A percentile compares a stretch with the other conserved stretches of the same genome.
phyloP scores from a whole-genome alignment of 2,888 invertebrate genomes.

The Meganola albula region DNA sequence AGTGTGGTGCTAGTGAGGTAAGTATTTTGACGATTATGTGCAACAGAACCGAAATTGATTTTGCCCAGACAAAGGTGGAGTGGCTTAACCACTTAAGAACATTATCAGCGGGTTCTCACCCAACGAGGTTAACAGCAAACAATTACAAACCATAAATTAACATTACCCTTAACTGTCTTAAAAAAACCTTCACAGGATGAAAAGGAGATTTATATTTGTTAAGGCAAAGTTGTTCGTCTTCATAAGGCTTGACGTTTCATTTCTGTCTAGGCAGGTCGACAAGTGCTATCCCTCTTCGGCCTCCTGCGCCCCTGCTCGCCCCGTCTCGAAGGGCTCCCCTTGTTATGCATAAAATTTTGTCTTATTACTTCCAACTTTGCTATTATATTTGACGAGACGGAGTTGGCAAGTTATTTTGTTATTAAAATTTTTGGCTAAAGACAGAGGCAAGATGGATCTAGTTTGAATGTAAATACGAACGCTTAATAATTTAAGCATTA shows the following conservation, averaged over 20 bases:
- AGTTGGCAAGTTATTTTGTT: slow-evolving; percentile 76
- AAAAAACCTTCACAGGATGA: slow-evolving; percentile 57
- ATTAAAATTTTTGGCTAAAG: slow-evolving; percentile 73
- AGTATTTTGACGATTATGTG: neutral
- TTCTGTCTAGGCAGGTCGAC: slow-evolving; percentile 72
- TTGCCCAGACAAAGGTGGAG: neutral
- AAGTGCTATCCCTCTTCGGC: slow-evolving; percentile 59
- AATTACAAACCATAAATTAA: slow-evolving; percentile 57
- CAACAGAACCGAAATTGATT: neutral
- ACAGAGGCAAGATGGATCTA: slow-evolving; percentile 55
- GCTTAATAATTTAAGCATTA: slow-evolving; percentile 73
- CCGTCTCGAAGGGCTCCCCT: slow-evolving; percentile 56
- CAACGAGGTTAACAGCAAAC: slow-evolving; percentile 34
- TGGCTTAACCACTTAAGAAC: slow-evolving; percentile 23
- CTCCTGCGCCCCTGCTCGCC: slow-evolving; percentile 30
- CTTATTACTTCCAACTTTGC: slow-evolving; percentile 76
- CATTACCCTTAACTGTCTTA: slow-evolving; percentile 52
- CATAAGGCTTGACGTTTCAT: slow-evolving; percentile 73
- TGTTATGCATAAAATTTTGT: slow-evolving; percentile 77
- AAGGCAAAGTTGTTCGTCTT: slow-evolving; percentile 73
- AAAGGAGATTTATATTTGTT: slow-evolving; percentile 73
- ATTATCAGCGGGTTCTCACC: slow-evolving; percentile 20
- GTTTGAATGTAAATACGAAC: slow-evolving; percentile 70
- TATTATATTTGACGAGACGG: slow-evolving; percentile 74
- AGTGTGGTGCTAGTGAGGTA: neutral